These are phyloP conservation scores for Lophotriccus pileatus DNA, from an alignment of 2,797 vertebrate genomes.

Conservation along the genomic window DNA sequence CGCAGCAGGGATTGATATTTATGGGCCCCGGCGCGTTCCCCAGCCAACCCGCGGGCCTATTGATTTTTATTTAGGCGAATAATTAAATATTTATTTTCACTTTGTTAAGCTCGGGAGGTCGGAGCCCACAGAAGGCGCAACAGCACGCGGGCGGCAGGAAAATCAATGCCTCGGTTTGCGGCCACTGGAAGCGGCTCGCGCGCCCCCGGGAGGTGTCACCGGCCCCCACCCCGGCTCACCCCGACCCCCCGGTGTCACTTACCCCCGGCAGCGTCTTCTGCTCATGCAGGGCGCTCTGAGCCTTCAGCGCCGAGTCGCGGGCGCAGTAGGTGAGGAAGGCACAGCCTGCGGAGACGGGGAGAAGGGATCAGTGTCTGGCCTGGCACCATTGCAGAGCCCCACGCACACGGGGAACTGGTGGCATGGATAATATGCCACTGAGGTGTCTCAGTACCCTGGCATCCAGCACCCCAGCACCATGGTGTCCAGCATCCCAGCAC, in stretches of 20 bases:
- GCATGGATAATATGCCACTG: rapidly evolving
- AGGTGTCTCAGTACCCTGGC: not conserved
- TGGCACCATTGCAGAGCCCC: rapidly evolving
- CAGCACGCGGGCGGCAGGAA: not conserved
- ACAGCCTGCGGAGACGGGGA: conserved; percentile 20
- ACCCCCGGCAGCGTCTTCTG: conserved; percentile 85
- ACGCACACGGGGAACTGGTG: rapidly evolving
- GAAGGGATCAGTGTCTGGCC: not conserved
- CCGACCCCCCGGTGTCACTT: not conserved
- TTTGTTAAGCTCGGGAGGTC: conserved; percentile 77
- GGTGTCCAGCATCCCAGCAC: not conserved
- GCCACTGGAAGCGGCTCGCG: conserved; percentile 13
- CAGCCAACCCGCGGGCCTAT: conserved; percentile 69
- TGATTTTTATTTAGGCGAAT: conserved; percentile 79
- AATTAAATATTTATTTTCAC: conserved; percentile 85
- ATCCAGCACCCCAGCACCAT: not conserved
- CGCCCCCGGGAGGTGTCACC: rapidly evolving
- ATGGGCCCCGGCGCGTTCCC: conserved; percentile 37
- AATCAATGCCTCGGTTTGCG: conserved; percentile 53
- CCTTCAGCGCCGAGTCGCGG: conserved; percentile 95
- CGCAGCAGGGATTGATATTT: not conserved
- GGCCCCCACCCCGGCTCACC: not conserved
- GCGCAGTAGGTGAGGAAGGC: conserved; percentile 94
- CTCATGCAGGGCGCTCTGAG: conserved; percentile 93
- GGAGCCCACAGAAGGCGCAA: conserved; percentile 67